Base-by-base conservation (phyloP, 2,113 vertebrate species). In the Scolopax mira region DNA sequence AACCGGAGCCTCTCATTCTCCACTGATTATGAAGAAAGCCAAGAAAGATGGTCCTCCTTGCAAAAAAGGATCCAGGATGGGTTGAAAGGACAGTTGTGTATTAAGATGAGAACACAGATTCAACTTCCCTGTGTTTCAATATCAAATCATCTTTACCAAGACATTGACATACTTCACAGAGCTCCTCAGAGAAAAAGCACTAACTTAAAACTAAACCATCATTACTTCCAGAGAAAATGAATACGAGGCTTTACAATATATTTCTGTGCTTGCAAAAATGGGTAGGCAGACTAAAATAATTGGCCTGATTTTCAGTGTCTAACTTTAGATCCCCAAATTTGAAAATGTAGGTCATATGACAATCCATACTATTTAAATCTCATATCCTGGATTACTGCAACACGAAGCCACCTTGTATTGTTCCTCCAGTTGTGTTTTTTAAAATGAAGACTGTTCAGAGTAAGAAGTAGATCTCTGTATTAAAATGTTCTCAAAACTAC, bases 261-360 rank as follows among this genome's bases (percentile, higher is more conserved):
- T 77, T 94, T 94, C 73, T 69, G 79, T 85, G 90, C 92, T 92
- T 92, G 83, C n/a, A 95, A 35, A 96, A 96, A 72, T 84, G 79
- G 83, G 92, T 75, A 94, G 62, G 62, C 75, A 93, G 96, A 95
- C 93, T 42, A 94, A 97, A 97, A 97, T 96, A 96, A 94, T 88
- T 95, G 95, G 75, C 93, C 96, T 96, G 65, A 86, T 96, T 96
- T 96, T 79, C 86, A 79, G 86, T 79, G 69, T 64, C 96, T 96
- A 96, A 94, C 77, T 96, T 96, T 97, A 95, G 94, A 66, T 11
- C 90, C 21, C 25, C 80, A 90, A 69, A 95, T 75, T 93, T 89
- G 80, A 96, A 90, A 93, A 93, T 92, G 42, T 89, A 92, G 93
- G 90, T 72, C 96, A 96, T 94, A 77, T 96, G 94, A 94, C 73